Evolutionary conservation across 1,140 invertebrate genomes (phyloP).

Genomic region (Penaeus japonicus): DNA sequence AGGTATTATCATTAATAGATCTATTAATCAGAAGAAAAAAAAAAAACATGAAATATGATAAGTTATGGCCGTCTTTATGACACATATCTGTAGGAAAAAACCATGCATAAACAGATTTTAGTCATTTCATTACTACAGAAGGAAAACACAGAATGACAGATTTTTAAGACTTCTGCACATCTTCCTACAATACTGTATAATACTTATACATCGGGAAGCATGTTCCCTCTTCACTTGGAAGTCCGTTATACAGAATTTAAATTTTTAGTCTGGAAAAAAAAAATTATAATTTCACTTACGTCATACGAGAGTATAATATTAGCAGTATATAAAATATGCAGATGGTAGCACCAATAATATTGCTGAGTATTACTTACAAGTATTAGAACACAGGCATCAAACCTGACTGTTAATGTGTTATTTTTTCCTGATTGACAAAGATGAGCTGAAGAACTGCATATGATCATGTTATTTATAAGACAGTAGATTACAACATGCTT

Average conservation of each 20-base stretch:
- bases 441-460: not conserved
- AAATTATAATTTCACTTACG: not conserved
- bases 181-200: not conserved
- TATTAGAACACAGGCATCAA: not conserved
- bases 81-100: too few species aligned
- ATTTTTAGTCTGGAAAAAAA: not conserved
- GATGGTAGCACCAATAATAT: not conserved
- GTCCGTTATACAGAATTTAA: too few species aligned
- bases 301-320: not conserved
- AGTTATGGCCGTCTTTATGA: too few species aligned
- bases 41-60: not conserved
- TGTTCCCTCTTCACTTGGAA: too few species aligned
- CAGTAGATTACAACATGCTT: not conserved
- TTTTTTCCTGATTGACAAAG: not conserved
- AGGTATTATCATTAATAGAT: too few species aligned
- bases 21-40: not conserved
- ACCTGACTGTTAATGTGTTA: not conserved
- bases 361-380: not conserved
- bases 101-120: not conserved
- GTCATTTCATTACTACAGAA: not conserved
- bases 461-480: not conserved
- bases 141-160: slow-evolving; percentile 16
- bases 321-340: slow-evolving; percentile 8
- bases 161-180: slow-evolving; percentile 13
- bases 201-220: not conserved